phyloP scores from a whole-genome alignment of 2,113 vertebrate genomes.

The Porphyrio hochstetteri region DNA sequence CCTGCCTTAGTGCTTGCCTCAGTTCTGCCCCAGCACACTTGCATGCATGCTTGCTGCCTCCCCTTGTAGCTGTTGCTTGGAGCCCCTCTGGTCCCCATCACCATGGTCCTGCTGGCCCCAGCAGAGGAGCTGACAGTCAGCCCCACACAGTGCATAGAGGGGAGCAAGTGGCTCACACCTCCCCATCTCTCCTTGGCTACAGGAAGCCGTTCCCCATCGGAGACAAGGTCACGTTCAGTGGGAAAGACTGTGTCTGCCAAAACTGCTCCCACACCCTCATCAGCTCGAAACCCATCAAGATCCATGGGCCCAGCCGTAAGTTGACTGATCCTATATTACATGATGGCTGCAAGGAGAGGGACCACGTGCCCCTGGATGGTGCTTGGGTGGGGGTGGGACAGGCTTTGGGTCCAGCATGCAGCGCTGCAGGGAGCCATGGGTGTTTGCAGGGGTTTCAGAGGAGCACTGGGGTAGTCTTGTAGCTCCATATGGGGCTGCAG shows the following conservation, averaged over 20 bases:
- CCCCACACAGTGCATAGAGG: not conserved
- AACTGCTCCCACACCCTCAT: slow-evolving; percentile 90
- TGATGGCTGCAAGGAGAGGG: not conserved
- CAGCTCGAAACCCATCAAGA: slow-evolving; percentile 94
- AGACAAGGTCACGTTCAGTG: slow-evolving; percentile 97
- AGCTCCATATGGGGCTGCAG: not conserved
- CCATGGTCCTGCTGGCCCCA: accelerated
- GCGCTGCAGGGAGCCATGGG: accelerated
- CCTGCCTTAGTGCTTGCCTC: not conserved
- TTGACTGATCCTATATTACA: not conserved
- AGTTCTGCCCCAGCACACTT: not conserved
- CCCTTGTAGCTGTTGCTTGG: not conserved
- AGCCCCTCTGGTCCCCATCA: not conserved
- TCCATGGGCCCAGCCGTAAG: slow-evolving; percentile 97
- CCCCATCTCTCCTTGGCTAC: not conserved
- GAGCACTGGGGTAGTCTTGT: not conserved
- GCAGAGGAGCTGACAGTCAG: not conserved
- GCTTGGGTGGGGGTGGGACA: accelerated
- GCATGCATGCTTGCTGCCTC: not conserved
- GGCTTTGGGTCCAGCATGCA: not conserved
- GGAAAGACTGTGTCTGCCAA: slow-evolving; percentile 97
- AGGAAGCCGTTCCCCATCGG: slow-evolving; percentile 98
- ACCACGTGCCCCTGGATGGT: accelerated
- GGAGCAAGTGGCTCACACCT: not conserved
- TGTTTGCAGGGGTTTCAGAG: not conserved